Evolutionary conservation across 2,888 invertebrate species (phyloP).

Genomic region (Saturnia japonica): DNA sequence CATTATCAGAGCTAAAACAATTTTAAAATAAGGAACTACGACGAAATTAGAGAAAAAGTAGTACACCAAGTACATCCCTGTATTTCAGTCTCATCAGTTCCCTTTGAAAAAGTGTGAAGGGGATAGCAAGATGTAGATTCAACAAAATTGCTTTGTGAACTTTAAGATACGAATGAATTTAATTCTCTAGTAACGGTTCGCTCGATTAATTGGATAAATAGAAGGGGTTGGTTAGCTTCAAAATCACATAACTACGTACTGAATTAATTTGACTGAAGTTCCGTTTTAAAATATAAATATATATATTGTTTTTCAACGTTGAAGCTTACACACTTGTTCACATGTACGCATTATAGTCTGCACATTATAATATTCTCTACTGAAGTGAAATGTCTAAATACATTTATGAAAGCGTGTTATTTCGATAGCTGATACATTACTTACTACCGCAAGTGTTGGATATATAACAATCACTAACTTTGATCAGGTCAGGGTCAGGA

Average conservation of each 20-base stretch:
- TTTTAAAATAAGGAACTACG: background rate
- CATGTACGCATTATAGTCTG: no score
- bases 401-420: no score
- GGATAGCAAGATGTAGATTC: conserved; percentile 38
- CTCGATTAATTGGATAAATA: conserved; percentile 58
- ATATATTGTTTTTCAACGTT: background rate
- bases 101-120: conserved; percentile 36
- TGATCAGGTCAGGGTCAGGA: no score
- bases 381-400: no score
- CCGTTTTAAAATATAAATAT: conserved; percentile 29
- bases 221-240: conserved; percentile 37
- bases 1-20: background rate
- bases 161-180: conserved; percentile 52
- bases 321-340: background rate
- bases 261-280: conserved; percentile 27
- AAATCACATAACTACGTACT: conserved; percentile 35
- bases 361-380: no score
- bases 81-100: conserved; percentile 32
- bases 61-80: conserved; percentile 1
- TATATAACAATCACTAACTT: no score
- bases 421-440: no score
- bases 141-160: conserved; percentile 51
- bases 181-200: conserved; percentile 49
- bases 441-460: no score
- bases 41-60: background rate